Evolutionary conservation across 2,113 vertebrate genomes (phyloP).

Genomic region (Alethe castanea): DNA sequence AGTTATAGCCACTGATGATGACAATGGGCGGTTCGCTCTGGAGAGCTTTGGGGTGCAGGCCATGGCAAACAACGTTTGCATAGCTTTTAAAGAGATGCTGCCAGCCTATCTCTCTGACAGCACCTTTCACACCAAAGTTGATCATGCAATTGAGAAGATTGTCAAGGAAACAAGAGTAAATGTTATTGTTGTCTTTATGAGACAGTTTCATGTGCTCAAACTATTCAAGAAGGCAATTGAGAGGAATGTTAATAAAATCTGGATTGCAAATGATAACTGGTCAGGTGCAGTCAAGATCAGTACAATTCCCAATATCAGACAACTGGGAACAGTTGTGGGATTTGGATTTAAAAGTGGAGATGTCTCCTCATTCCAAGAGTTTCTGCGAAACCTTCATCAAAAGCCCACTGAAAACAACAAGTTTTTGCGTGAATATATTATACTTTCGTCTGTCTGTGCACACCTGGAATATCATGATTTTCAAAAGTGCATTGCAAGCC

Average conservation of each 20-base stretch:
- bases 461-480: conserved; percentile 60
- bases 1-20: conserved; percentile 82
- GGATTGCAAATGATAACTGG: conserved; percentile 92
- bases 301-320: conserved; percentile 67
- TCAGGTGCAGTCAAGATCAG: conserved; percentile 72
- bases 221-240: conserved; percentile 75
- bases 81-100: conserved; percentile 83
- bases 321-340: conserved; percentile 81
- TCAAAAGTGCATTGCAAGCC: conserved; percentile 68
- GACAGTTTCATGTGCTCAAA: conserved; percentile 72
- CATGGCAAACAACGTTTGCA: conserved; percentile 76
- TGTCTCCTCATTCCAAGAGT: conserved; percentile 71
- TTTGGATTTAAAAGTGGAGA: conserved; percentile 84
- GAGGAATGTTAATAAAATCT: conserved; percentile 75
- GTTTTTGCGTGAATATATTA: conserved; percentile 74
- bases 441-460: conserved; percentile 53
- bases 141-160: conserved; percentile 71
- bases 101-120: conserved; percentile 76
- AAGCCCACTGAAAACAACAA: conserved; percentile 61
- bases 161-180: conserved; percentile 74
- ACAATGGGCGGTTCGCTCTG: conserved; percentile 81
- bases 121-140: conserved; percentile 65
- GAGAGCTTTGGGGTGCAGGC: conserved; percentile 79
- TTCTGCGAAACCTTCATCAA: conserved; percentile 71
- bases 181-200: conserved; percentile 85